phyloP scores from a whole-genome alignment of 1,140 invertebrate species.

The Geopemphigus sp. region DNA sequence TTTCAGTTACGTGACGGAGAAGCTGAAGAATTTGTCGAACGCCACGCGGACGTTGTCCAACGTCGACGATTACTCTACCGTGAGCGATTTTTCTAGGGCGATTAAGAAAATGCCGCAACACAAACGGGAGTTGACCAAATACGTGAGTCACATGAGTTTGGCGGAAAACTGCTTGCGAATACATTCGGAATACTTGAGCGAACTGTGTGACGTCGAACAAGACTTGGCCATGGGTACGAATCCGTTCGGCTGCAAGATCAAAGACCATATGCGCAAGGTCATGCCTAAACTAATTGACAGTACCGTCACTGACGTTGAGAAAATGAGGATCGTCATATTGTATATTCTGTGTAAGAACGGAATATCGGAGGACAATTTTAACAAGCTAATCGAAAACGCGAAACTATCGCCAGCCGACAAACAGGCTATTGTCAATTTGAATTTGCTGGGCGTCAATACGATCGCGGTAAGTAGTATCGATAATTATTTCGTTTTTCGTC shows the following conservation, averaged over 20 bases:
- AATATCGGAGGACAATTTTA: slow-evolving; percentile 96
- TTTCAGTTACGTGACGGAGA: slow-evolving; percentile 67
- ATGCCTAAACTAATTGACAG: slow-evolving; percentile 95
- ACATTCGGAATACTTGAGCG: slow-evolving; percentile 94
- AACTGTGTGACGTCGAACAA: slow-evolving; percentile 98
- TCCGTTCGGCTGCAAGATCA: slow-evolving; percentile 97
- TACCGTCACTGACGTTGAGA: slow-evolving; percentile 86
- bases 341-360: slow-evolving; percentile 99
- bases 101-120: slow-evolving; percentile 99
- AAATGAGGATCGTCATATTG: slow-evolving; percentile 95
- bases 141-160: slow-evolving; percentile 95
- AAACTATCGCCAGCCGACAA: slow-evolving; percentile 88
- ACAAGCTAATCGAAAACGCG: slow-evolving; percentile 95
- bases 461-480: slow-evolving; percentile 71
- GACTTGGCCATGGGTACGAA: slow-evolving; percentile 96
- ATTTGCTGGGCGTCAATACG: slow-evolving; percentile 92
- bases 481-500: too few relatives aligned
- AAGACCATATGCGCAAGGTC: slow-evolving; percentile 99
- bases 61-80: slow-evolving; percentile 83
- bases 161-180: slow-evolving; percentile 99
- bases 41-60: slow-evolving; percentile 85
- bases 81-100: slow-evolving; percentile 97
- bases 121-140: slow-evolving; percentile 98
- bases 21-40: slow-evolving; percentile 89
- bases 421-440: slow-evolving; percentile 92